Evolutionary conservation across 2,888 invertebrate genomes (phyloP), one percentile per base, ranked within the genome.

Genomic region (Polydrusus tereticollis): DNA sequence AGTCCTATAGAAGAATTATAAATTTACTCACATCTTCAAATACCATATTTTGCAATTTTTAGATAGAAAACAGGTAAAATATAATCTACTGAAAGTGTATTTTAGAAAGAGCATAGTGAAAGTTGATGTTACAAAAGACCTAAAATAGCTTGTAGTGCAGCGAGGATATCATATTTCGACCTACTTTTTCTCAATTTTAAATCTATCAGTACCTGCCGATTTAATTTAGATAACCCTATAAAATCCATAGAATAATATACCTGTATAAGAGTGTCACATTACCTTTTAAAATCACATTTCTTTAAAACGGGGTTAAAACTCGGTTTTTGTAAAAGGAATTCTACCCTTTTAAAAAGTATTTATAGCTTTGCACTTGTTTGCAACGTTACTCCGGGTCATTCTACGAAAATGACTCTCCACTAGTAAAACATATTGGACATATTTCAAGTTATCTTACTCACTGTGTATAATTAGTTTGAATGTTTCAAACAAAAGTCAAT

Each of bases 171-270:
- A 47, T 23, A 21, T 59, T 41, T 38, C 59, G 21, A 59, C 59
- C 41, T 59, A 59, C 38, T 20, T 59, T 59, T 57, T 59, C n/a
- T 14, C 20, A 20, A 58, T 16, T 41, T 16, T 41, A 41, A 18
- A 36, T 33, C 36, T 8, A 36, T 58, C 3, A 36, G 38, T 38
- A 38, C 38, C 59, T 38, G 21, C 18, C 36, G 41, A 38, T 59
- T 23, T 38, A 7, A n/a, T 38, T 41, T 38, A 21, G 41, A 14
- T 59, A 38, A 59, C 41, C 59, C 59, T 21, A 18, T 38, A 12
- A 58, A 55, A 26, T n/a, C 33, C 1, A 12, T 20, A 21, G 1
- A 21, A 23, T 21, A 23, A 20, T 18, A 33, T 20, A 58, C 58
- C 58, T 58, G 58, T 6, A 58, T 20, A 18, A 1, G 8, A 29